Conservation (phyloP, 2,797 vertebrate species). For the Sebastes trivittatus region DNA sequence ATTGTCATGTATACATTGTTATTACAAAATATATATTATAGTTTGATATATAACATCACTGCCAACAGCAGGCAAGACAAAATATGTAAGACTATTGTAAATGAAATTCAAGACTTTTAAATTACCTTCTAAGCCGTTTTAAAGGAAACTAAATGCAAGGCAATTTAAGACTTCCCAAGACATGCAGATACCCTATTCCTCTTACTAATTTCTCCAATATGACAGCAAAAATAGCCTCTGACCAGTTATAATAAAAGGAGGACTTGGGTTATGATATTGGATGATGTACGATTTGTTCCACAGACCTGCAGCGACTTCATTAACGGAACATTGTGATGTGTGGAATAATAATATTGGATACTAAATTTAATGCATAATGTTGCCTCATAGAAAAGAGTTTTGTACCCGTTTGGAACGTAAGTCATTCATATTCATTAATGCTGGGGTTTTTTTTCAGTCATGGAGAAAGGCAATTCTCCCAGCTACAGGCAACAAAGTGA, state of each 20-base stretch:
- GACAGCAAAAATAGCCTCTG: background rate
- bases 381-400: background rate
- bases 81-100: background rate
- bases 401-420: background rate
- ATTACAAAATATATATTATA: background rate
- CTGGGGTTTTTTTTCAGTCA: background rate
- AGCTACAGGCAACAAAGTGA: conserved; percentile 4
- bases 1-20: background rate
- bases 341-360: background rate
- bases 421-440: conserved; percentile 13
- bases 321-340: background rate
- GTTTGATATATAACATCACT: background rate
- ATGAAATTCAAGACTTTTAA: background rate
- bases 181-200: background rate
- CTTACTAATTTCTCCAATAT: background rate
- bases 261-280: background rate
- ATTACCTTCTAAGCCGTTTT: background rate
- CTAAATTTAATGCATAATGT: background rate
- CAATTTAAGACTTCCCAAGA: background rate
- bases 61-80: background rate
- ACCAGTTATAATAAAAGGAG: background rate
- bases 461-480: background rate
- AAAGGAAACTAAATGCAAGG: background rate
- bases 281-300: background rate
- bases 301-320: conserved; percentile 5